A percentile compares a stretch with the other conserved stretches of the same genome.
Conservation (phyloP, 2,888 invertebrate genomes). For the Pterobdella sp. region DNA sequence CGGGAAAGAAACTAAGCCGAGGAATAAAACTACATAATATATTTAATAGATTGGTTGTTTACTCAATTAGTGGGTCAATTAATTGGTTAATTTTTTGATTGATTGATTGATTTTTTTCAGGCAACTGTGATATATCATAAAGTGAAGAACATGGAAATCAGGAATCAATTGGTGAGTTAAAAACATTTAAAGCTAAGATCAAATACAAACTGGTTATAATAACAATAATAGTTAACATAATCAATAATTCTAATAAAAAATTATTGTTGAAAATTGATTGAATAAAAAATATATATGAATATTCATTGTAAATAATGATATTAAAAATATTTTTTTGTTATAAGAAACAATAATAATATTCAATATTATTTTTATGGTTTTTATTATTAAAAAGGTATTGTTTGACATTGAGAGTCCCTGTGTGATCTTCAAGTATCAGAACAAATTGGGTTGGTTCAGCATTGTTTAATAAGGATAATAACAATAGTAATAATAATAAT, state of each 20-base stretch:
- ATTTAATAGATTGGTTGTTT: too few relatives aligned
- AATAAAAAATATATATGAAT: too few relatives aligned
- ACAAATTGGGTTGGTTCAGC: constrained; percentile 13
- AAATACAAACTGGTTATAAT: background rate
- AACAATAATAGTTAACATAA: background rate
- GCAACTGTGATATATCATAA: constrained; percentile 48
- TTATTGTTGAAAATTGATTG: too few relatives aligned
- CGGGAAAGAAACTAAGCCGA: background rate
- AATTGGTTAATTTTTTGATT: too few relatives aligned
- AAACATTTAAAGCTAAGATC: background rate
- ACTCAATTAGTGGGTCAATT: too few relatives aligned
- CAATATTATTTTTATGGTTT: too few relatives aligned
- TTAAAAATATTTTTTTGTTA: too few relatives aligned
- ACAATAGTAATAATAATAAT: too few relatives aligned
- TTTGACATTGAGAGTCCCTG: constrained; percentile 73
- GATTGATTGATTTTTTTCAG: constrained; percentile 39
- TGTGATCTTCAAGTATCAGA: constrained; percentile 73
- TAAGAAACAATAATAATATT: too few relatives aligned
- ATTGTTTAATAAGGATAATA: too few relatives aligned
- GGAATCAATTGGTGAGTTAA: constrained; percentile 27
- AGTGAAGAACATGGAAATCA: constrained; percentile 40
- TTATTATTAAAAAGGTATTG: constrained; percentile 54
- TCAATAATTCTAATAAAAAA: background rate
- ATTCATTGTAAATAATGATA: too few relatives aligned
- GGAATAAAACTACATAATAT: too few relatives aligned